Conservation (phyloP, 1,140 invertebrate genomes). For the Bombus difficillimus region DNA sequence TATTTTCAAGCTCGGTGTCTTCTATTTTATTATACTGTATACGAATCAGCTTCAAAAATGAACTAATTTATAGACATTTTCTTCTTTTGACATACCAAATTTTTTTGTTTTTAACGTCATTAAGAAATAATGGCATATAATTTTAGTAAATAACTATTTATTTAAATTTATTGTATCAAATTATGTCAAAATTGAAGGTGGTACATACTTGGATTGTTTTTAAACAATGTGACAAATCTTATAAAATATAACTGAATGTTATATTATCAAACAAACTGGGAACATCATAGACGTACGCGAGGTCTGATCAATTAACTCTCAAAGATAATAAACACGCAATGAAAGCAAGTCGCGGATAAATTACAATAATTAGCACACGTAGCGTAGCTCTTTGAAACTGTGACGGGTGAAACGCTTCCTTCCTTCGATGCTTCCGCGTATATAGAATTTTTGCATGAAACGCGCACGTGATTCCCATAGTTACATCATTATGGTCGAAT, state of each 20-base stretch:
- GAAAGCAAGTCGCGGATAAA: neutral
- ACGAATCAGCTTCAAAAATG: neutral
- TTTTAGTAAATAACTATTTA: neutral
- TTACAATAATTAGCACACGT: neutral
- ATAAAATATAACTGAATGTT: neutral
- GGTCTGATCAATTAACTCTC: neutral
- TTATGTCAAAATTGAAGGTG: neutral
- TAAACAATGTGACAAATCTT: neutral
- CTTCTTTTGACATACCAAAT: neutral
- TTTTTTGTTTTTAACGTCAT: neutral
- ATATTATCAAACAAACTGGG: neutral
- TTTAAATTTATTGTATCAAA: neutral
- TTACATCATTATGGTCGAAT: neutral
- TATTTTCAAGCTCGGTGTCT: neutral
- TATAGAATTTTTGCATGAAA: neutral
- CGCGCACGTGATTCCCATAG: neutral
- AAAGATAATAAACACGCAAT: slow-evolving; percentile 1
- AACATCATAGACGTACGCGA: neutral
- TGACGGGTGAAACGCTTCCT: neutral
- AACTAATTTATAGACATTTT: neutral
- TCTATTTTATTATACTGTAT: neutral
- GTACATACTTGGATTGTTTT: neutral
- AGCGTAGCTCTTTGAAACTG: neutral
- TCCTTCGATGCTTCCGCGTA: neutral
- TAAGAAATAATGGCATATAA: neutral